Base-by-base conservation (phyloP, 2,888 invertebrate genomes). In the Tenodera sinensis region DNA sequence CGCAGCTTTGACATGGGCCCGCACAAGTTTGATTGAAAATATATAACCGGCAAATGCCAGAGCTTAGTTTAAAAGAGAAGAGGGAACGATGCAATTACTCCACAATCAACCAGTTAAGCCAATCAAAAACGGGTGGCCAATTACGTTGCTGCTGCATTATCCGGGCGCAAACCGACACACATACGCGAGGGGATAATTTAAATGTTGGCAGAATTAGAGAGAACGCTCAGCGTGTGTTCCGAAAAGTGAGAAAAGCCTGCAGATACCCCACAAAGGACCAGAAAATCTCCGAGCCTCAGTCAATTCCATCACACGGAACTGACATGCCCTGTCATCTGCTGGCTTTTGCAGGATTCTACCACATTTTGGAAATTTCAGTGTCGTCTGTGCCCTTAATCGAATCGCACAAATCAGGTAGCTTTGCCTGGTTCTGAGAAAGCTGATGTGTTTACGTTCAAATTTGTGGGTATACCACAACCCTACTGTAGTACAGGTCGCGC, bases 61-160 rank as follows among this genome's bases (percentile, higher is more conserved):
- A 83, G 87, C 34, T 87, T 85, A 85, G 54, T 27, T 27, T 85
- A 54, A 85, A 85, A 85, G 85, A 27, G 85, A 85, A 54, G 54
- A 27, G 85, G 47, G 54, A 9, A n/a, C 88, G 84, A 84, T 88
- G 88, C 88, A 88, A 88, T 88, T 88, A 88, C 88, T 92, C 93
- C 90, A 92, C 92, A 89, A 92, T 93, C 90, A 93, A 92, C 92
- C 93, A 93, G 93, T 93, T 93, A 92, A 91, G 88, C 88, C 88
- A 88, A 88, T 88, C 88, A 88, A 84, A 85, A 84, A 82, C 84
- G 85, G 88, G 82, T 88, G 30, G 88, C 88, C 84, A 88, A 88
- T 84, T 84, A 84, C 85, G 84, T 30, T 84, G 54, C 71, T 27
- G 88, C 83, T 27, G 88, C 83, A 85, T 82, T 84, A 88, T 85